phyloP scores from a whole-genome alignment of 1,140 invertebrate species.

The Drosophila asahinai region DNA sequence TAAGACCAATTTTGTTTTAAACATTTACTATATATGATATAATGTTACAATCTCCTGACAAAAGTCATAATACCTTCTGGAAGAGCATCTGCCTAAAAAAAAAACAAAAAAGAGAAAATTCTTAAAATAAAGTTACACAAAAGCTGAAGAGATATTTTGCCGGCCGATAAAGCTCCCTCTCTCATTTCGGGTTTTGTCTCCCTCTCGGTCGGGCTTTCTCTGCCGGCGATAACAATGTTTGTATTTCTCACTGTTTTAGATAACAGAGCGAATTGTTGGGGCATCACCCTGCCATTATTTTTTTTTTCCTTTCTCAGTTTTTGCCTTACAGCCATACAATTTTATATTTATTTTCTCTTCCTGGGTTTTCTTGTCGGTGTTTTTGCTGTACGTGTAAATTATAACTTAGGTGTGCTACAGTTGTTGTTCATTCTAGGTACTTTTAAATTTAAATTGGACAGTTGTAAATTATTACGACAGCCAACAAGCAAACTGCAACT shows the following conservation, averaged over 20 bases:
- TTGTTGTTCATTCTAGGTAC: background rate
- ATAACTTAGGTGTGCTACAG: slow-evolving; percentile 11
- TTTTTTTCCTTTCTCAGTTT: background rate
- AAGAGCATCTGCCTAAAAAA: slow-evolving; percentile 3
- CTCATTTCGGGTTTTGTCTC: slow-evolving; percentile 1
- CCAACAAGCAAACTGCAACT: too few species aligned
- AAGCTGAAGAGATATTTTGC: slow-evolving; percentile 20
- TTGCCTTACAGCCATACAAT: slow-evolving; percentile 19
- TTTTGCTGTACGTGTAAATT: slow-evolving; percentile 20
- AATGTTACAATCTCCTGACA: background rate
- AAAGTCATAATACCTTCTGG: background rate
- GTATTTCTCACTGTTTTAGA: slow-evolving; percentile 31
- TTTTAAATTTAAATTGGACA: background rate
- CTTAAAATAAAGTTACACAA: slow-evolving; percentile 32
- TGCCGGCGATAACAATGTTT: slow-evolving; percentile 49
- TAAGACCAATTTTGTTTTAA: too few species aligned
- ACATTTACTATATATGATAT: background rate
- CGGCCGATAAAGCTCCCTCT: slow-evolving; percentile 16
- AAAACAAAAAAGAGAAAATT: slow-evolving; percentile 11
- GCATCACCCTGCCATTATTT: slow-evolving; percentile 12
- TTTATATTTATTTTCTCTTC: slow-evolving; percentile 25
- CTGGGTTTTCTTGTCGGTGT: background rate
- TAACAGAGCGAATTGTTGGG: slow-evolving; percentile 24
- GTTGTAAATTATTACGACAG: background rate
- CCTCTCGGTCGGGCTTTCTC: background rate